These are phyloP conservation scores for Eupithecia exiguata DNA, from an alignment of 2,888 invertebrate genomes.

Conservation along the genomic window DNA sequence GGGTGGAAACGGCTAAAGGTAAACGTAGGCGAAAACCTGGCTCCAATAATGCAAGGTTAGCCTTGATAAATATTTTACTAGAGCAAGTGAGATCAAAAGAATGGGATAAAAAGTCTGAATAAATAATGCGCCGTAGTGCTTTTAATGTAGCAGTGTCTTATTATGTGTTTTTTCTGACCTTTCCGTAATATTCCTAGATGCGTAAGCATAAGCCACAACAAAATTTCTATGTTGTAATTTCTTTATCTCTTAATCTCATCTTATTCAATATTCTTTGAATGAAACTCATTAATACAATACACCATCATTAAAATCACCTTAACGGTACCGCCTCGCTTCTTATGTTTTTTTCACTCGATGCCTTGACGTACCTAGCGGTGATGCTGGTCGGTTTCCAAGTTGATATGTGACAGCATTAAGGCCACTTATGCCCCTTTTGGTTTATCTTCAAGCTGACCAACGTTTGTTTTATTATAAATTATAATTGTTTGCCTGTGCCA, in stretches of 20 bases:
- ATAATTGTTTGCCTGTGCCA: background rate
- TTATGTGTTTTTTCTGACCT: background rate
- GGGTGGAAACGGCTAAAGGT: background rate
- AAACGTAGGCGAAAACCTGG: background rate
- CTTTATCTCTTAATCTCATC: background rate
- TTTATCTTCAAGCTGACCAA: background rate
- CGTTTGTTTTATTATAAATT: background rate
- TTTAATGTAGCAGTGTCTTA: background rate
- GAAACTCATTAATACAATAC: background rate
- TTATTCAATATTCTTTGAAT: background rate
- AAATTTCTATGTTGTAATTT: background rate
- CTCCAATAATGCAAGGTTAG: background rate
- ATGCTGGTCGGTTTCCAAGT: background rate
- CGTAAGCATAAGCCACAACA: background rate
- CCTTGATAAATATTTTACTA: background rate
- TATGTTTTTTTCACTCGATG: background rate
- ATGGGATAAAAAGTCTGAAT: constrained; percentile 1
- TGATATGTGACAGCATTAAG: background rate
- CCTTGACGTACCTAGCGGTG: background rate
- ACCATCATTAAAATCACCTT: background rate
- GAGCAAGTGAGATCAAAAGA: constrained; percentile 10
- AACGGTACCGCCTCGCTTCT: background rate
- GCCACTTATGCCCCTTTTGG: background rate
- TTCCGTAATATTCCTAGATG: background rate
- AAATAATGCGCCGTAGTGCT: background rate